Base-by-base conservation (phyloP, 2,888 invertebrate species). In the Geophilus truncorum region DNA sequence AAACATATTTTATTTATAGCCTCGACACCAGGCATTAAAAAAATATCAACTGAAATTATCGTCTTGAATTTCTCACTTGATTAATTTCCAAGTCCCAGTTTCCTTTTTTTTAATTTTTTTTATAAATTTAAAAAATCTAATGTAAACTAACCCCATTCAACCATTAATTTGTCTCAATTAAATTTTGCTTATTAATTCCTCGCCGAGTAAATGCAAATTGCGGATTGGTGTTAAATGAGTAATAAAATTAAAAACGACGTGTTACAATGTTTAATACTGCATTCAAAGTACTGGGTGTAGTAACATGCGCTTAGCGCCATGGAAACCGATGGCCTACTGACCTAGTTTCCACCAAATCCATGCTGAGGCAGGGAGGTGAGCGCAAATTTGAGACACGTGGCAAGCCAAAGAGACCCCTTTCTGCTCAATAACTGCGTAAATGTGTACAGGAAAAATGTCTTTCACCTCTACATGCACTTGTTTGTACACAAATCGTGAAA, bases 271-370 rank as follows among this genome's bases (percentile, higher is more conserved):
- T 57, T 57, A 57, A 57, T 57, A 57, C 57, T 9, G 57, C 57
- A 57, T 57, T 57, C 15, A 57, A 57, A 57, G 9, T 57, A 57
- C 57, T 9, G 57, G 18, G 57, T 57, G 6, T 57, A 57, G 57
- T 57, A 57, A 57, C 57, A n/a, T 21, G 57, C 23, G 57, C 57
- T 21, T 18, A 57, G 57, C 57, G 23, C 57, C 57, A 57, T 57
- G 57, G 57, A 9, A 57, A 57, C 57, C 57, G 57, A 57, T 57
- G 57, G 57, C 57, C 57, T 57, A 57, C 57, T 57, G 57, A 57
- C 57, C 57, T 57, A 57, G 21, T 57, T 57, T 57, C 57, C 57
- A 57, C 6, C 57, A 57, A 40, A 40, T 40, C 57, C 21, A 57
- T 18, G 57, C n/a, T 18, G 21, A 23, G 57, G 57, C 18, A 57